Evolutionary conservation across 1,140 invertebrate species (phyloP).

Genomic region (Caenorhabditis briggsae): DNA sequence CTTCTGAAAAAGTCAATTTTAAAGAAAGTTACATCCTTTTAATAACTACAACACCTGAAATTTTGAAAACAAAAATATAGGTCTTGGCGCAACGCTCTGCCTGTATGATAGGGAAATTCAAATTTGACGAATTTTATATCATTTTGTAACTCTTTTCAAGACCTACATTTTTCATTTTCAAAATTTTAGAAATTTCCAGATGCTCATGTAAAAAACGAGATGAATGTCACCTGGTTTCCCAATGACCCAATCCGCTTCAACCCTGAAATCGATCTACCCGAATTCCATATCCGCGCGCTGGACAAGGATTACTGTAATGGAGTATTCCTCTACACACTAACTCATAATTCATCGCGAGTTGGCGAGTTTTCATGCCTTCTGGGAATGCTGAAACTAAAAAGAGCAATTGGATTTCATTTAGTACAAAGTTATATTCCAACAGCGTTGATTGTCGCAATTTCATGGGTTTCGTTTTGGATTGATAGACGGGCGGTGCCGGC

Average conservation of each 20-base stretch:
- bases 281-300: slow-evolving; percentile 88
- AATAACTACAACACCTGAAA: too few species aligned
- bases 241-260: slow-evolving; percentile 91
- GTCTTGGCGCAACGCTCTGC: too few species aligned
- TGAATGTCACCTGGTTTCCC: slow-evolving; percentile 88
- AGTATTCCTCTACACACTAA: slow-evolving; percentile 69
- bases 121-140: too few species aligned
- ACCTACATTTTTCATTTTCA: too few species aligned
- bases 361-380: slow-evolving; percentile 69
- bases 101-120: too few species aligned
- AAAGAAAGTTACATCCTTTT: too few species aligned
- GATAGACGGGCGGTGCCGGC: slow-evolving; percentile 94
- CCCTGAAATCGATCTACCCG: slow-evolving; percentile 89
- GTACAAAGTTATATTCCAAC: slow-evolving; percentile 97
- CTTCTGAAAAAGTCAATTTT: too few species aligned
- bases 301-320: slow-evolving; percentile 68
- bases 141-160: too few species aligned
- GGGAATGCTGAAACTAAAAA: slow-evolving; percentile 78
- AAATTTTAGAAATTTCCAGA: slow-evolving; percentile 81
- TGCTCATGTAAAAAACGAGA: slow-evolving; percentile 91
- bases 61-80: too few species aligned
- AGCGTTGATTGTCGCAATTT: slow-evolving; percentile 78
- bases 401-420: slow-evolving; percentile 84
- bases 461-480: slow-evolving; percentile 96
- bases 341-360: slow-evolving; percentile 63